Evolutionary conservation across 2,797 vertebrate species (phyloP), one percentile per base, ranked within the genome.

Genomic region (Neoniphon sammara): DNA sequence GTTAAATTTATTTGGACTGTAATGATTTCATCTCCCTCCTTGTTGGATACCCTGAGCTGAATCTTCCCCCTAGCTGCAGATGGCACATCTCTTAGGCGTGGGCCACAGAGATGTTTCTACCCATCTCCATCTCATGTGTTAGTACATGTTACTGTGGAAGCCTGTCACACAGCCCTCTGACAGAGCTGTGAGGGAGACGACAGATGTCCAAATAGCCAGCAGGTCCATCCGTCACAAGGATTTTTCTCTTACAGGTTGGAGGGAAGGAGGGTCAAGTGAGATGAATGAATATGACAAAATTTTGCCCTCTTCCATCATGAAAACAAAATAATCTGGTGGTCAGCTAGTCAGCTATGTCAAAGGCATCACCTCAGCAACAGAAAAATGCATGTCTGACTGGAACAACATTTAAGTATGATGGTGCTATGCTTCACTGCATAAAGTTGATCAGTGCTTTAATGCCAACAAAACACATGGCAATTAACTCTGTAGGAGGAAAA

Each of bases 191-290:
- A 90, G 85, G 80, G 78, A 82, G 86, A 85, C 91, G 91, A 92
- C 91, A 92, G 83, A 92, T 92, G 93, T 93, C 91, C 88, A 92
- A 91, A 92, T 80, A 91, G 83, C 85, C 87, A 60, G 85, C 79
- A 85, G 91, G 76, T 87, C 81, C 88, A 91, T 93, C 91, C 91
- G 78, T 94, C 91, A 91, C 79, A 59, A 67, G 56, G 60, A 68
- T 83, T 87, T 82, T 85, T 70, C 70, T 80, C 6, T 3, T 61
- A 56, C 62, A 30, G 31, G 66, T 69, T 1, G n/a, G 50, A 58
- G 72, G 66, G 52, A 71, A 69, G 69, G 82, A 77, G 78, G 87
- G 85, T 91, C 86, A 89, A 89, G 75, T 80, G 75, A 83, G 80
- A 90, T 86, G 82, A 88, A 86, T 88, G 82, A 64, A 87, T 83